phyloP scores from a whole-genome alignment of 2,113 vertebrate species.

The Eonycteris spelaea region DNA sequence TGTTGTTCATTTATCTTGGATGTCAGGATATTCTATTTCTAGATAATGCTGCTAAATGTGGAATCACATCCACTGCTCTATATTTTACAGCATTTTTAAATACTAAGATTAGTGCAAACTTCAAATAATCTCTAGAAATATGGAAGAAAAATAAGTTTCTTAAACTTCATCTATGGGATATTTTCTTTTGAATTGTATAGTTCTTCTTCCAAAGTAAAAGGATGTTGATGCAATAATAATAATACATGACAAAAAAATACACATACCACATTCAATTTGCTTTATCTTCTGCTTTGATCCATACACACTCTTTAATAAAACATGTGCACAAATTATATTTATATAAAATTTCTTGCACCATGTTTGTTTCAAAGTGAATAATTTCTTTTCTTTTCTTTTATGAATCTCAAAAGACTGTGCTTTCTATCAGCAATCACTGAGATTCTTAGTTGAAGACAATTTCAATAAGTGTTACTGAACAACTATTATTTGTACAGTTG shows the following conservation, averaged over 20 bases:
- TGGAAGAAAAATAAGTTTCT: not conserved
- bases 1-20: conserved; percentile 79
- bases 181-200: not conserved
- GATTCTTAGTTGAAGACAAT: not conserved
- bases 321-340: not conserved
- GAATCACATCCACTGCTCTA: conserved; percentile 64
- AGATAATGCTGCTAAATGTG: conserved; percentile 66
- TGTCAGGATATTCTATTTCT: conserved; percentile 74
- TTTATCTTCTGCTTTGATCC: not conserved
- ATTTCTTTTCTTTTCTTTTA: not conserved
- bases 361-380: conserved; percentile 12
- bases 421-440: not conserved
- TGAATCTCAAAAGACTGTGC: not conserved
- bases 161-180: not conserved
- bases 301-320: conserved; percentile 9
- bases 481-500: not conserved
- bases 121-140: conserved; percentile 50
- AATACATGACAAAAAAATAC: not conserved
- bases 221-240: conserved; percentile 37
- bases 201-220: not conserved
- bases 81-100: conserved; percentile 67
- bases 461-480: not conserved
- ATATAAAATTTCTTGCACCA: not conserved
- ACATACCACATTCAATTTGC: not conserved
- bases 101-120: conserved; percentile 66